phyloP scores from a whole-genome alignment of 92 coral and sea anemone species.

The Epizoanthus stellaris region DNA sequence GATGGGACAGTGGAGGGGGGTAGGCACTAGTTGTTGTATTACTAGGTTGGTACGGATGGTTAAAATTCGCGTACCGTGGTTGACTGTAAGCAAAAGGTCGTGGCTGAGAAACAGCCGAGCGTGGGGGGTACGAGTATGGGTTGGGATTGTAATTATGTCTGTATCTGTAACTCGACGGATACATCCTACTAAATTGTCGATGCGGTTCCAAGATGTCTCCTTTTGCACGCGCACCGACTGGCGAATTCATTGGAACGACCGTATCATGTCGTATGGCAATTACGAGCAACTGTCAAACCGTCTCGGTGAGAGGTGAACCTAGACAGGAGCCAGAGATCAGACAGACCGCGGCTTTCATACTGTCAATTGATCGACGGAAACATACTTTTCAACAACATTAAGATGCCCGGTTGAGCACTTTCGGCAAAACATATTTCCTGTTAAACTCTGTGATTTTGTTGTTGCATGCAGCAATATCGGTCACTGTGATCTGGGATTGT shows the following conservation, averaged over 20 bases:
- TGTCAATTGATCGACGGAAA: constrained; percentile 80
- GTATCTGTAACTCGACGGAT: constrained; percentile 39
- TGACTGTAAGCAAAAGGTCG: constrained; percentile 34
- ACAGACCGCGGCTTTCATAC: constrained; percentile 79
- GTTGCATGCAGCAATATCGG: not conserved
- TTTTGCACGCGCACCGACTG: constrained; percentile 39
- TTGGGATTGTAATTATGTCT: constrained; percentile 14
- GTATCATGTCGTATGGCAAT: constrained; percentile 7
- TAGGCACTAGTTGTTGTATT: constrained; percentile 39
- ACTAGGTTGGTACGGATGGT: constrained; percentile 4
- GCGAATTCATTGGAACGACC: constrained; percentile 35
- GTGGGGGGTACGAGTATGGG: constrained; percentile 22
- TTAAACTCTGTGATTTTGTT: constrained; percentile 21
- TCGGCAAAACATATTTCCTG: not conserved
- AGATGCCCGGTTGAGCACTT: constrained; percentile 26
- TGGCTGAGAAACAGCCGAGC: not conserved
- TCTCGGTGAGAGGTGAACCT: constrained; percentile 50
- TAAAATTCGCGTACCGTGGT: constrained; percentile 10
- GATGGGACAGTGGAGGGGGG: constrained; percentile 76
- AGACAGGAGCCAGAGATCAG: constrained; percentile 59
- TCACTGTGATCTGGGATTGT: constrained; percentile 12
- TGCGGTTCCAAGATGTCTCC: constrained; percentile 45
- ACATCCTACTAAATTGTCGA: constrained; percentile 42
- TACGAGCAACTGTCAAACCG: constrained; percentile 32
- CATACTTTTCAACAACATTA: constrained; percentile 49